phyloP scores from a whole-genome alignment of 2,888 invertebrate species.

The Drosophila barbarae region DNA sequence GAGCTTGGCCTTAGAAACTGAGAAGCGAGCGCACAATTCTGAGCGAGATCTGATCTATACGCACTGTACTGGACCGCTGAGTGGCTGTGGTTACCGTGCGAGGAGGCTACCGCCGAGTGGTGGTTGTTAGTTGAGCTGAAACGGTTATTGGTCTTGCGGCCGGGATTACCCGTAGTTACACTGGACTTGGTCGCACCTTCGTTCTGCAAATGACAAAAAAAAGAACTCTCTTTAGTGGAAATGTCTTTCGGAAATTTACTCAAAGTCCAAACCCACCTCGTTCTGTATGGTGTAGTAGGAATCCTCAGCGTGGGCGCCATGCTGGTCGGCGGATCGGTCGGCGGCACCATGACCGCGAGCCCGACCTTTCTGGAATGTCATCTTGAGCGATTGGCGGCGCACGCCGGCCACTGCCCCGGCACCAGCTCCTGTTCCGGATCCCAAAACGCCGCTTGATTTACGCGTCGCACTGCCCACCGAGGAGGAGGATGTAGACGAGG shows the following conservation, averaged over 20 bases:
- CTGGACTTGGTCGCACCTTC: conserved; percentile 79
- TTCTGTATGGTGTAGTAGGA: conserved; percentile 87
- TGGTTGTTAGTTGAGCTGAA: conserved; percentile 81
- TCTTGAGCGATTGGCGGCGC: conserved; percentile 85
- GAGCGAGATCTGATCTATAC: conserved; percentile 20
- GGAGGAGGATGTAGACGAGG: conserved; percentile 24
- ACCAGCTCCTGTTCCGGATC: conserved; percentile 24
- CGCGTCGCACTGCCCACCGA: conserved; percentile 53
- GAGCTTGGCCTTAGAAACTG: background rate
- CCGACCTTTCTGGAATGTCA: conserved; percentile 88
- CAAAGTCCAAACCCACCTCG: conserved; percentile 81
- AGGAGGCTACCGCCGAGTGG: conserved; percentile 32
- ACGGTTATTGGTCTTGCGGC: conserved; percentile 89
- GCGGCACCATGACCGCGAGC: conserved; percentile 81
- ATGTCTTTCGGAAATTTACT: too few relatives aligned
- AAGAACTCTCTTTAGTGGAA: background rate
- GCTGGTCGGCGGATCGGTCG: conserved; percentile 77
- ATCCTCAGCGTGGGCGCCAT: conserved; percentile 76
- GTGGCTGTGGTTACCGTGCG: conserved; percentile 31
- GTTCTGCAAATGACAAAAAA: conserved; percentile 77
- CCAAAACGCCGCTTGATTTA: conserved; percentile 46
- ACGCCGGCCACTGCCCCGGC: conserved; percentile 53
- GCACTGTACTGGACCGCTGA: conserved; percentile 44
- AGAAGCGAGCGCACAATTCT: background rate
- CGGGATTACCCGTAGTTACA: conserved; percentile 53